Conservation (phyloP, 2,113 vertebrate genomes). For the Chloropsis cyanopogon region DNA sequence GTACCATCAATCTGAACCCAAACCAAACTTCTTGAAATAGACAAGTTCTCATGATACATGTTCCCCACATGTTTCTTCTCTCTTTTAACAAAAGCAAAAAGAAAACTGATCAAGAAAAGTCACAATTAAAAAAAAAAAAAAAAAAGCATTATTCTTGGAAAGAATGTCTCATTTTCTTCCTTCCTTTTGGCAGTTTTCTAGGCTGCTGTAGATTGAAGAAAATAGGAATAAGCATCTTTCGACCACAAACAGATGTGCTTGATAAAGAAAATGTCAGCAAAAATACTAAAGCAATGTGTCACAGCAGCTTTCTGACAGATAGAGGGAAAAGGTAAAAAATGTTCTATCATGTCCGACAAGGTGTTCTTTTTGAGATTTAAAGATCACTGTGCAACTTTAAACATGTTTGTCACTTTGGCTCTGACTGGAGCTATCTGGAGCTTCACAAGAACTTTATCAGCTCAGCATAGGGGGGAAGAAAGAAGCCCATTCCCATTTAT, state of each 20-base stretch:
- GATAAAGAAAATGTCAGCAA: conserved; percentile 99
- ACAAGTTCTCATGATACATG: neutral
- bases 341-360: conserved; percentile 99
- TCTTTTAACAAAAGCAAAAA: neutral
- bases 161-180: conserved; percentile 75
- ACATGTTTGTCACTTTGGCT: conserved; percentile 97
- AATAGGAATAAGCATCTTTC: conserved; percentile 85
- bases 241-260: conserved; percentile 90
- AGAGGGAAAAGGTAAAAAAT: conserved; percentile 96
- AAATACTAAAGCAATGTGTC: conserved; percentile 95
- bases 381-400: conserved; percentile 99
- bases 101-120: neutral
- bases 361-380: conserved; percentile 99
- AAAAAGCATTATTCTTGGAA: conserved; percentile 34
- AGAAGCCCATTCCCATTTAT: conserved; percentile 96
- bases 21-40: neutral
- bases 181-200: conserved; percentile 55
- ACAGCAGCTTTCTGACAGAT: conserved; percentile 91
- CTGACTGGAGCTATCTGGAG: conserved; percentile 95
- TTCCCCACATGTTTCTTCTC: neutral
- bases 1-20: neutral
- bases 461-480: conserved; percentile 74
- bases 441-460: conserved; percentile 99
- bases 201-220: conserved; percentile 73
- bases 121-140: neutral